Conservation (phyloP, 2,888 invertebrate genomes). For the Idaea biselata region DNA sequence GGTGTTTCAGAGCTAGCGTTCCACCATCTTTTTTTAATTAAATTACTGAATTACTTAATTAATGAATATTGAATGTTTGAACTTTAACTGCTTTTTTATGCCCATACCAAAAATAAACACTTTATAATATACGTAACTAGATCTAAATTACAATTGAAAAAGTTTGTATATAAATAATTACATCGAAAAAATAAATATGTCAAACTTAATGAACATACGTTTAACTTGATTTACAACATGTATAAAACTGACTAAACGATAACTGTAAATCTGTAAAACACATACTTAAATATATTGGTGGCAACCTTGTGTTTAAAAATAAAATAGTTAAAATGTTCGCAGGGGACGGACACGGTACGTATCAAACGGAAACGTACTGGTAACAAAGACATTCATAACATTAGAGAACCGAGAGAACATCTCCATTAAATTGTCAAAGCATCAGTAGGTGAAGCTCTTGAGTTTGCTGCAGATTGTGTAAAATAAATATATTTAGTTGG, state of each 20-base stretch:
- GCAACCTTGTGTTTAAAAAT: slow-evolving; percentile 52
- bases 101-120: too few species aligned
- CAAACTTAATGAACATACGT: slow-evolving; percentile 11
- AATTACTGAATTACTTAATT: too few species aligned
- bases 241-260: slow-evolving; percentile 25
- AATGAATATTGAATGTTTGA: too few species aligned
- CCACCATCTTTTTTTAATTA: too few species aligned
- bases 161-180: neutral
- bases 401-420: neutral
- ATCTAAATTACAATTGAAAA: too few species aligned
- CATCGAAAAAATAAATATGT: slow-evolving; percentile 14
- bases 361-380: slow-evolving; percentile 36
- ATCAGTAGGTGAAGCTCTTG: too few species aligned
- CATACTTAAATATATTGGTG: slow-evolving; percentile 33
- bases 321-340: slow-evolving; percentile 38
- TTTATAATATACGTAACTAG: too few species aligned
- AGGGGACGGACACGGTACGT: slow-evolving; percentile 36
- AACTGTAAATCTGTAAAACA: slow-evolving; percentile 26
- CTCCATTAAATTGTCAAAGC: neutral
- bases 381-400: neutral
- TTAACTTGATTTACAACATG: slow-evolving; percentile 22
- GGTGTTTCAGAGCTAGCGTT: too few species aligned
- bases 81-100: too few species aligned
- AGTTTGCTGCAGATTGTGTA: too few species aligned
- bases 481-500: too few species aligned